phyloP scores from a whole-genome alignment of 1,140 invertebrate genomes.

The Nasonia vitripennis region DNA sequence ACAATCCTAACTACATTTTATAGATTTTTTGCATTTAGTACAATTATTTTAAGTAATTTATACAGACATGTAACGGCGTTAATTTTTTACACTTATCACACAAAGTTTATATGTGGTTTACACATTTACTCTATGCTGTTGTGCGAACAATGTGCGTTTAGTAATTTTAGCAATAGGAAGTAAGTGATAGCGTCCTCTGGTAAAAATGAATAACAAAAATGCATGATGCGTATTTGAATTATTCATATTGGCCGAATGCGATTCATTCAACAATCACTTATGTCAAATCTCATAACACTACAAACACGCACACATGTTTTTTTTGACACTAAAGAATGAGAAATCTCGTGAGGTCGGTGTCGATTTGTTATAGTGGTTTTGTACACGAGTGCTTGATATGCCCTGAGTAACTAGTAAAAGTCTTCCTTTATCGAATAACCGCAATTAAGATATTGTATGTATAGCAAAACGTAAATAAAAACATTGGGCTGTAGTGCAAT shows the following conservation, averaged over 20 bases:
- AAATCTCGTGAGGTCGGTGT: constrained; percentile 52
- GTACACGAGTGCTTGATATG: constrained; percentile 58
- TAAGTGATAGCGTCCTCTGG: constrained; percentile 10
- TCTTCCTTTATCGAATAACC: constrained; percentile 67
- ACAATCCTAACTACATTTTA: neutral
- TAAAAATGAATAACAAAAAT: constrained; percentile 30
- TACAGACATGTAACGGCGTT: neutral
- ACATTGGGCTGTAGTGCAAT: constrained; percentile 62
- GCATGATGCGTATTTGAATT: neutral
- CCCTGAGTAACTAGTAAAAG: constrained; percentile 66
- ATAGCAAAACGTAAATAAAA: constrained; percentile 48
- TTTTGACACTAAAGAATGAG: neutral
- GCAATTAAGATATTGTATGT: constrained; percentile 57
- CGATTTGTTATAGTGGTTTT: constrained; percentile 62
- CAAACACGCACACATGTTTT: neutral
- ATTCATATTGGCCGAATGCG: constrained; percentile 6
- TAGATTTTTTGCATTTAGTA: constrained; percentile 10
- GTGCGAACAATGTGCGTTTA: neutral
- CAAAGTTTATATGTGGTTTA: neutral
- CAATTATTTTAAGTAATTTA: constrained; percentile 13
- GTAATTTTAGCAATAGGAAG: neutral
- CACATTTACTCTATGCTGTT: neutral
- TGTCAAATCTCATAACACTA: neutral
- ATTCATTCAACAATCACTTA: neutral
- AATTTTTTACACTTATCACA: neutral